Percentiles rank a stretch among this genome's conserved stretches.
Conservation (phyloP, 1,140 invertebrate species). For the Panulirus ornatus region DNA sequence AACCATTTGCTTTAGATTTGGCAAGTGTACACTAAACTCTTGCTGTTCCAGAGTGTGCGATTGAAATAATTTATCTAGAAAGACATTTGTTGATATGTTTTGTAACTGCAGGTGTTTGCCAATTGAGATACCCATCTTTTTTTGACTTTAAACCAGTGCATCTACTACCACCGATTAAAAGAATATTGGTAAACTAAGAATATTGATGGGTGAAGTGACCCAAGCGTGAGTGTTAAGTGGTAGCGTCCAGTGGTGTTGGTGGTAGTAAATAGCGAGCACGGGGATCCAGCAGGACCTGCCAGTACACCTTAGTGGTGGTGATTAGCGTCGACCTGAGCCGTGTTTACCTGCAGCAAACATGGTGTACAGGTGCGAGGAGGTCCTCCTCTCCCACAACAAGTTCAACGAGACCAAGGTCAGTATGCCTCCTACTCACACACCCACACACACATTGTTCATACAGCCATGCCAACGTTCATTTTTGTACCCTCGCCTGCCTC, state of each 20-base stretch:
- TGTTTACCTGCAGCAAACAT: conserved; percentile 63
- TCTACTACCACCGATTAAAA: not conserved
- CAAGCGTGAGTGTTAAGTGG: not conserved
- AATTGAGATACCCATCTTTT: not conserved
- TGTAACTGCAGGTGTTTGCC: not conserved
- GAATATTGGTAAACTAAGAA: not conserved
- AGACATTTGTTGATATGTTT: not conserved
- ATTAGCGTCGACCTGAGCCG: conserved; percentile 8
- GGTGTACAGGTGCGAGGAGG: conserved; percentile 67
- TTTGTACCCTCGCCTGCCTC: no score
- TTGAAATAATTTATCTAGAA: no score
- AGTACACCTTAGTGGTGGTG: not conserved
- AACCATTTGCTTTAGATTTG: no score
- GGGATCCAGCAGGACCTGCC: not conserved
- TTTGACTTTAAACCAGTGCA: not conserved
- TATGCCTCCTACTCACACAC: not conserved
- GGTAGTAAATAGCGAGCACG: not conserved
- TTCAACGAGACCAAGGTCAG: conserved; percentile 66
- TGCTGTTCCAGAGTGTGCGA: no score
- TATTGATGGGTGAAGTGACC: not conserved
- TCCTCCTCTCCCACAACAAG: conserved; percentile 64
- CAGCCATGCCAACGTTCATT: no score
- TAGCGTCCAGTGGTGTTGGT: not conserved
- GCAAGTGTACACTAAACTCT: no score
- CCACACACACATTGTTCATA: no score